Conservation (phyloP, 2,113 vertebrate species). For the Miniopterus natalensis region DNA sequence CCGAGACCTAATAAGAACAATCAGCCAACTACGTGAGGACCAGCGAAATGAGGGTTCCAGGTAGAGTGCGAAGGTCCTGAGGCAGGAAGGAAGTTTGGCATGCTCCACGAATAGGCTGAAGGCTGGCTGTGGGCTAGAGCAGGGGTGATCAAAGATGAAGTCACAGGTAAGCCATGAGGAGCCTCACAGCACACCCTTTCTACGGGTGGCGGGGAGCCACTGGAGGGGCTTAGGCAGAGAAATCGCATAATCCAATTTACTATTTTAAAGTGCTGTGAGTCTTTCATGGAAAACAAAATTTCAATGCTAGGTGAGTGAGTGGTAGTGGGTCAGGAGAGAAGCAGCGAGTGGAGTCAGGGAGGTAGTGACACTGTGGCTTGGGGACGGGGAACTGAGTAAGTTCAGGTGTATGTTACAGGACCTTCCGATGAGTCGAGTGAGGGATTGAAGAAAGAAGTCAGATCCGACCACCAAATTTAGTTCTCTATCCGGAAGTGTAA, state of each 20-base stretch:
- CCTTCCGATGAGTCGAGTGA: not conserved
- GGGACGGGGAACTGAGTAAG: not conserved
- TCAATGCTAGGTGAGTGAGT: not conserved
- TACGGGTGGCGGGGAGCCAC: not conserved
- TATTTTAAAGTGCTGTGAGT: constrained; percentile 8
- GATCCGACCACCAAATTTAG: not conserved
- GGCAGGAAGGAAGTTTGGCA: not conserved
- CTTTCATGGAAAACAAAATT: not conserved
- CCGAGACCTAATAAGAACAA: not conserved
- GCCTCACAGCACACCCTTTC: not conserved
- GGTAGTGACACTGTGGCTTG: not conserved
- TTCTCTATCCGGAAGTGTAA: not conserved
- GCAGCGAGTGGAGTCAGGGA: not conserved
- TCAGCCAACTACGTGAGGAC: not conserved
- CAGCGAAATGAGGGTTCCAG: not conserved
- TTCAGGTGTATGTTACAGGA: not conserved
- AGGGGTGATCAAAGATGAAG: not conserved
- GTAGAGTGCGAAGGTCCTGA: not conserved
- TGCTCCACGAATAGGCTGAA: not conserved
- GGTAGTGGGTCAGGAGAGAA: not conserved
- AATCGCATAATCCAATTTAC: not conserved
- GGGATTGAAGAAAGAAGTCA: not conserved
- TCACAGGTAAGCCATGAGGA: not conserved
- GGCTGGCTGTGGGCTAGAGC: not conserved
- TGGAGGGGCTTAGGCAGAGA: not conserved